Evolutionary conservation across 1,140 invertebrate genomes (phyloP).

Genomic region (Bombus confusus): DNA sequence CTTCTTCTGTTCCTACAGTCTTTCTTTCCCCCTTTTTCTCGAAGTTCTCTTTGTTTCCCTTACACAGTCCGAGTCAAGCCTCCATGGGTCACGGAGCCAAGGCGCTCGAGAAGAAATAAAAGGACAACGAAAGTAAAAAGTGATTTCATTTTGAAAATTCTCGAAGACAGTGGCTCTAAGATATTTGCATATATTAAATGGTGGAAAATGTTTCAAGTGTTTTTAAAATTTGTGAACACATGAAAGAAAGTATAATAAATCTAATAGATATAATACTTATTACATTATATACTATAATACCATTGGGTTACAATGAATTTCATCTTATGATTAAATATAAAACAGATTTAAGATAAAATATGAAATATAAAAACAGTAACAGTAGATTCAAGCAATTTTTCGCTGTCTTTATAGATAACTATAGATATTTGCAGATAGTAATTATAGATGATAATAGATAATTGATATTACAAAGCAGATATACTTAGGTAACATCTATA

Average conservation of each 20-base stretch:
- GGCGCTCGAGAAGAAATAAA: constrained; percentile 32
- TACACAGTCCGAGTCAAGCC: constrained; percentile 5
- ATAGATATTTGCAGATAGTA: too few species aligned
- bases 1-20: constrained; percentile 30
- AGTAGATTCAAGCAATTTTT: neutral
- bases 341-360: neutral
- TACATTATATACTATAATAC: too few species aligned
- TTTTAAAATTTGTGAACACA: too few species aligned
- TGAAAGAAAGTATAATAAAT: too few species aligned
- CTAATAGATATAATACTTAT: too few species aligned
- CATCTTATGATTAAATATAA: neutral
- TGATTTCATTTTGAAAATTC: constrained; percentile 46
- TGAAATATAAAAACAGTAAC: neutral
- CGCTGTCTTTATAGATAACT: too few species aligned
- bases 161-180: neutral
- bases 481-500: neutral
- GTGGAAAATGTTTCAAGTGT: too few species aligned
- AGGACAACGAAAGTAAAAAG: constrained; percentile 24
- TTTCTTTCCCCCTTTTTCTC: constrained; percentile 48
- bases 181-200: too few species aligned
- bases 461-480: too few species aligned
- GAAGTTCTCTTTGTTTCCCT: constrained; percentile 41
- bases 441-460: too few species aligned
- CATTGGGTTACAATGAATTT: neutral
- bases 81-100: constrained; percentile 52